Evolutionary conservation across 1,140 invertebrate genomes (phyloP).

Genomic region (Drosophila sturtevanti): DNA sequence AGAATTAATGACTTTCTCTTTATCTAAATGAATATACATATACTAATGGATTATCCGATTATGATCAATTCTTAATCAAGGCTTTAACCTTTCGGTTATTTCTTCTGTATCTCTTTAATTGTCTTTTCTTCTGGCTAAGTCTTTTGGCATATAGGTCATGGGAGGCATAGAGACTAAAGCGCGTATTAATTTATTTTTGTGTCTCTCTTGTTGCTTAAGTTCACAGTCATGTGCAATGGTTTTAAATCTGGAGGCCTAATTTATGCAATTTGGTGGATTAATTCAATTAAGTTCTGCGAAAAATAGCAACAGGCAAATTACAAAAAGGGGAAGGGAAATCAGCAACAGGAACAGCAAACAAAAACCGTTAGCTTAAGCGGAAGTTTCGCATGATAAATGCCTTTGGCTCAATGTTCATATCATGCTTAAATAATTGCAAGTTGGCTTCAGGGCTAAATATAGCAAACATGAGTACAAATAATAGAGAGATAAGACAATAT

Average conservation of each 20-base stretch:
- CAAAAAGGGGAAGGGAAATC: background rate
- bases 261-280: slow-evolving; percentile 51
- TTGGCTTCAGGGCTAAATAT: slow-evolving; percentile 18
- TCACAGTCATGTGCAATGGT: background rate
- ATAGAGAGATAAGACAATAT: slow-evolving; percentile 9
- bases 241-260: slow-evolving; percentile 22
- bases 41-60: no score
- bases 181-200: background rate
- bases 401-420: slow-evolving; percentile 40
- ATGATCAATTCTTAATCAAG: no score
- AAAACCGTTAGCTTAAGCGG: background rate
- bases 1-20: no score
- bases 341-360: slow-evolving; percentile 3
- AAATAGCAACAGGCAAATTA: slow-evolving; percentile 27
- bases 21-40: no score
- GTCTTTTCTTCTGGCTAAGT: no score
- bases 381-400: slow-evolving; percentile 13
- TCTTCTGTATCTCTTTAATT: no score
- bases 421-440: slow-evolving; percentile 46
- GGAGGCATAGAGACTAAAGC: no score
- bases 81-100: no score
- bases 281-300: slow-evolving; percentile 48
- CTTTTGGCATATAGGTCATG: no score
- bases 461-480: background rate
- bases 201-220: background rate